A percentile compares a stretch with the other conserved stretches of the same genome.
Evolutionary conservation across 2,888 invertebrate genomes (phyloP).

Genomic region (Zygogramma bicolorata): DNA sequence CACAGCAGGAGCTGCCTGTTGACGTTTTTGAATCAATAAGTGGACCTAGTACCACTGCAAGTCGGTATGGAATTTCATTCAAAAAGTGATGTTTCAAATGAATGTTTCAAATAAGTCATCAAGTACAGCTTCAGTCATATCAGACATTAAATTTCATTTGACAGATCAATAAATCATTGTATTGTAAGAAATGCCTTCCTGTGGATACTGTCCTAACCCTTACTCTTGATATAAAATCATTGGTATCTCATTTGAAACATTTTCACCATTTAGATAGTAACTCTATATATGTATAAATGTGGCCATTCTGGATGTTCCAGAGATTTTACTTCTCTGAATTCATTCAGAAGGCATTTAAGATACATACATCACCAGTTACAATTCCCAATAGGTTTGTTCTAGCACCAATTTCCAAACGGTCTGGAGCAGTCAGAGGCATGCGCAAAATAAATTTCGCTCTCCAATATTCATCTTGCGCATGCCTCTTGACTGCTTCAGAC

Average conservation of each 20-base stretch:
- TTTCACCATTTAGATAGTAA: conserved; percentile 11
- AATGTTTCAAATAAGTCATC: conserved; percentile 3
- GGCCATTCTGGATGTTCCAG: conserved; percentile 2
- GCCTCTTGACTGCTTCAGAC: too few species aligned
- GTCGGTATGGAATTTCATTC: not conserved
- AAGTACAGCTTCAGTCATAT: not conserved
- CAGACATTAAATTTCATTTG: conserved; percentile 3
- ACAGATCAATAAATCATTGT: not conserved
- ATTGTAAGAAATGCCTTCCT: conserved; percentile 8
- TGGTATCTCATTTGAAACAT: conserved; percentile 2
- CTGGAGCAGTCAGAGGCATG: too few species aligned
- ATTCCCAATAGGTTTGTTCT: not conserved
- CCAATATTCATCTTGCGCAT: too few species aligned
- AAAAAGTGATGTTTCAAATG: not conserved
- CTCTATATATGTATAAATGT: not conserved
- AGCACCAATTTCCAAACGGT: too few species aligned
- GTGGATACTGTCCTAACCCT: not conserved
- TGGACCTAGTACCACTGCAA: too few species aligned
- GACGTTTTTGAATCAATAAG: too few species aligned
- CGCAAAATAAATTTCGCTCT: too few species aligned
- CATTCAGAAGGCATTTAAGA: conserved; percentile 1
- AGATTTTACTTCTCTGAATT: too few species aligned
- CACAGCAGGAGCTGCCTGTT: too few species aligned
- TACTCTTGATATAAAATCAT: not conserved
- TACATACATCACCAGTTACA: not conserved